Base-by-base conservation (phyloP, 2,888 invertebrate species). In the Tipula unca region DNA sequence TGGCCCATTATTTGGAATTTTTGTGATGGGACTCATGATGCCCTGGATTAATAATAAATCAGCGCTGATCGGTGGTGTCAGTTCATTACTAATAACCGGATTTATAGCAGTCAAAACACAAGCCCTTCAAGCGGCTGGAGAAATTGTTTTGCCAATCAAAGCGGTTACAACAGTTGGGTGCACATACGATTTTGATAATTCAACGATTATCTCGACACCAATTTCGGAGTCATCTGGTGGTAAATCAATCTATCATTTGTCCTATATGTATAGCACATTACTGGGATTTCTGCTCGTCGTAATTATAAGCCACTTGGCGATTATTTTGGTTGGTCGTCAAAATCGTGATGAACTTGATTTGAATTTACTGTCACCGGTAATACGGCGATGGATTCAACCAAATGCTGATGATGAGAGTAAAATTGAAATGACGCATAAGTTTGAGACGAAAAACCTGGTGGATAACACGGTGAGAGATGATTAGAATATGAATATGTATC, bases 1-100 rank as follows among this genome's bases (percentile, higher is more conserved):
- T 91, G 94, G 94, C 0, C 94, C 95, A 0, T 92, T 94, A 85
- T 90, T 95, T 2, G 95, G 94, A 84, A 93, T 96, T 85, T 96
- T 95, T 89, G 91, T 93, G 0, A 92, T 95, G 89, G 95, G 94
- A 0, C 92, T 94, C 0, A 91, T 91, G 54, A 54, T 94, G 89
- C 95, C 95, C 0, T 94, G 93, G 93, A 92, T 93, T 0, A 94
- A 93, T 89, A 91, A 92, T 10, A 83, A 17, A 95, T 94, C 95
- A 86, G 95, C 95, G 0, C 88, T 96, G 1, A 90, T 92, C 82
- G 96, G 96, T 69, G 95, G 95, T 29, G 88, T 94, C 0, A 90
- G 93, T 0, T 94, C 95, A 0, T 90, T 95, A 85, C 87, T 91
- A 8, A 92, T 93, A 17, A 93, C 95, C 88, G 92, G 93, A 86